These are phyloP conservation scores for Crotalus adamanteus DNA, from an alignment of 2,797 vertebrate species.

Conservation along the genomic window DNA sequence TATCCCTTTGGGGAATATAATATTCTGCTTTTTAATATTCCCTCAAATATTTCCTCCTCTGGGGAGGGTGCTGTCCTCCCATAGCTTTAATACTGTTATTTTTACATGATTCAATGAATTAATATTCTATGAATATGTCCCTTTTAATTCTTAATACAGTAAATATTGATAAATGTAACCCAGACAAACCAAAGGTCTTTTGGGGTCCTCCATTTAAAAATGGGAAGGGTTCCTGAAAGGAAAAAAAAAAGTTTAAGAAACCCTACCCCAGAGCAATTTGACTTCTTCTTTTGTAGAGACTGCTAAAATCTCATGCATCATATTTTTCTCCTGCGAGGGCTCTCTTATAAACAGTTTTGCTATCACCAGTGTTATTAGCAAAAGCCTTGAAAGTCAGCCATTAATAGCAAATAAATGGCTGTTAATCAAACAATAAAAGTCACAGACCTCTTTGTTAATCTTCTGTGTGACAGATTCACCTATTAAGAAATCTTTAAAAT, in stretches of 20 bases:
- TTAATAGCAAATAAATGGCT: constrained; percentile 24
- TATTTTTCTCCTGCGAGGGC: background rate
- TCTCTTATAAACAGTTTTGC: background rate
- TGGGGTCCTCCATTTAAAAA: background rate
- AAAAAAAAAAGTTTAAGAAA: background rate
- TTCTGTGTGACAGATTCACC: constrained; percentile 32
- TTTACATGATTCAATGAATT: background rate
- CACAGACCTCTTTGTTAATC: constrained; percentile 7
- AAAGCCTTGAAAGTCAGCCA: constrained; percentile 12
- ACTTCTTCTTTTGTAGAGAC: background rate
- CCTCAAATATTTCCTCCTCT: too few species aligned
- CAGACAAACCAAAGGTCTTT: background rate
- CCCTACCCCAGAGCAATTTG: background rate
- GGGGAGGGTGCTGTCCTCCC: too few species aligned
- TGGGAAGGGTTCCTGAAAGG: background rate
- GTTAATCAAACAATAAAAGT: constrained; percentile 21
- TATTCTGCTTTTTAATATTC: too few species aligned
- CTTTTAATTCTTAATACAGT: background rate
- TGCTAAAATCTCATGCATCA: background rate
- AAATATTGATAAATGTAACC: background rate
- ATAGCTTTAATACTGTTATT: background rate
- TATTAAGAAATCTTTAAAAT: constrained; percentile 31
- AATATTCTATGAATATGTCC: background rate
- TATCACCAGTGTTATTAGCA: background rate
- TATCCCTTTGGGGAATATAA: too few species aligned